Base-by-base conservation (phyloP, 2,888 invertebrate genomes). In the Seira sanloemensis region DNA sequence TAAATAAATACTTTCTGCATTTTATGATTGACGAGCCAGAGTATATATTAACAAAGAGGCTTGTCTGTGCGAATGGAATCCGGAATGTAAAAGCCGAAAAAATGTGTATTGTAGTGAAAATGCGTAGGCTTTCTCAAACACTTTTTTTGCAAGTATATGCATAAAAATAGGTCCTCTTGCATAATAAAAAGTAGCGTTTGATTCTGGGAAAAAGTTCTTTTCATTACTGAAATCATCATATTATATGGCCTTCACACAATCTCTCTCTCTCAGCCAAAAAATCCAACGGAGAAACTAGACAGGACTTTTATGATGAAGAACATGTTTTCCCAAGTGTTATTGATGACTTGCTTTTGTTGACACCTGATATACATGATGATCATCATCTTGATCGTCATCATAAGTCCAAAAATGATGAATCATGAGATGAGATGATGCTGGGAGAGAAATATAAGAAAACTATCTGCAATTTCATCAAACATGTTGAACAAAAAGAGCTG, bases 321-420 rank as follows among this genome's bases (percentile, higher is more conserved):
- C 58, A 58, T 18, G 58, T 58, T 58, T 58, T 58, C n/a, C 4
- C 9, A 58, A 58, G 58, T 58, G 58, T 58, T 58, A 58, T 58
- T 58, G 58, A 58, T 58, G 58, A 58, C 18, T 58, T 62, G 37
- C 54, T 18, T 62, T n/a, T 71, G 37, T 65, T 72, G 78, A 79
- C 78, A 73, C 25, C 65, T 78, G 78, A 71, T 46, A 50, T n/a
- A n/a, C n/a, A n/a, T n/a, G n/a, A n/a, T n/a, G n/a, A n/a, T n/a
- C n/a, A n/a, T n/a, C n/a, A n/a, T n/a, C n/a, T n/a, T n/a, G n/a
- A n/a, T n/a, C 78, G 50, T 37, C 65, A 37, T 78, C 72, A 66
- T 67, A 67, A 19, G 68, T 12, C 66, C 24, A 73, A 58, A 58
- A 79, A 79, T 74, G 79, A 79, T 74, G 79, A 67, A 79, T 79